Evolutionary conservation across 2,888 invertebrate genomes (phyloP).

Genomic region (Brachylomia viminalis): DNA sequence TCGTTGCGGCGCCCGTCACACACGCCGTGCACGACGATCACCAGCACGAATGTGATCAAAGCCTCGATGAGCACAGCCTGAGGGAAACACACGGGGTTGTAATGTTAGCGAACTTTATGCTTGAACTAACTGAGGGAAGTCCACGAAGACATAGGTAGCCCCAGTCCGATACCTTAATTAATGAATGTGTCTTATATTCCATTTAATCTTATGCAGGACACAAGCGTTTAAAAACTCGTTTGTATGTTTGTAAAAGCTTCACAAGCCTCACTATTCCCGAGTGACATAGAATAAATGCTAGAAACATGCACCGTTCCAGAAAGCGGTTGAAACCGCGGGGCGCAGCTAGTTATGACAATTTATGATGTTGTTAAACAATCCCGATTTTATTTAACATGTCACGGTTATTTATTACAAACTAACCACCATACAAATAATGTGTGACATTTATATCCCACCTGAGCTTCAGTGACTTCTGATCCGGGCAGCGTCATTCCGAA

Average conservation of each 20-base stretch:
- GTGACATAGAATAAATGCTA: not conserved
- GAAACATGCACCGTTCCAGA: not conserved
- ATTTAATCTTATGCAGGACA: too few species aligned
- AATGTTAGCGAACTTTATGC: not conserved
- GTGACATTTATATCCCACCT: constrained; percentile 80
- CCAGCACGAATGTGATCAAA: constrained; percentile 96
- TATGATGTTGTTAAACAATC: not conserved
- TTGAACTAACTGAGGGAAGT: not conserved
- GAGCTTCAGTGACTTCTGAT: constrained; percentile 90
- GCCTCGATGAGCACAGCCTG: constrained; percentile 95
- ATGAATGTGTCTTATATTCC: not conserved
- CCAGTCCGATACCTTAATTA: not conserved
- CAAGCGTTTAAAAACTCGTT: not conserved
- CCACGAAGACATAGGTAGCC: too few species aligned
- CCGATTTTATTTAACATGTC: not conserved
- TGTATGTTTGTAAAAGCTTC: not conserved
- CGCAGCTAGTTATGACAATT: not conserved
- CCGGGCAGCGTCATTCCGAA: constrained; percentile 84
- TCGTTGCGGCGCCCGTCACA: constrained; percentile 95
- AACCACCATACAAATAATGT: not conserved
- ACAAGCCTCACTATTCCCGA: not conserved
- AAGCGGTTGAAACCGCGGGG: not conserved
- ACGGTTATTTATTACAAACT: not conserved
- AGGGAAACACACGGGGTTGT: not conserved
- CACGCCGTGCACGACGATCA: constrained; percentile 96